These are phyloP conservation scores for Elmis aenea DNA, from an alignment of 2,888 invertebrate species.

Conservation along the genomic window DNA sequence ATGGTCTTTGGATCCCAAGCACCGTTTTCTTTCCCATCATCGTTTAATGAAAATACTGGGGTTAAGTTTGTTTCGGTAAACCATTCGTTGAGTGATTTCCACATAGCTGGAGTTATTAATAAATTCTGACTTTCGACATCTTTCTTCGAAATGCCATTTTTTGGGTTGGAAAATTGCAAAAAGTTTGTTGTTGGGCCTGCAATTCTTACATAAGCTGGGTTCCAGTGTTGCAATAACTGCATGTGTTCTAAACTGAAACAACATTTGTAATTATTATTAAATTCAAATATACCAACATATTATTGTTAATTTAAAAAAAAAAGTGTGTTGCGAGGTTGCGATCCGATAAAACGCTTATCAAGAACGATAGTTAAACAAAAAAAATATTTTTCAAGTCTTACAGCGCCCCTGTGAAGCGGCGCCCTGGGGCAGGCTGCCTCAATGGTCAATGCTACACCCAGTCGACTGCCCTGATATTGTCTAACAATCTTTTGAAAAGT, in stretches of 20 bases:
- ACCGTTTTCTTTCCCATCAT: conserved; percentile 48
- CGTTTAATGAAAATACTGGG: conserved; percentile 65
- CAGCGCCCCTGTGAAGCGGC: too few species aligned
- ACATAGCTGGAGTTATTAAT: conserved; percentile 39
- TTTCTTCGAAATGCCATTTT: conserved; percentile 9
- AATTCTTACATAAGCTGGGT: conserved; percentile 69
- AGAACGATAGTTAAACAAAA: too few species aligned
- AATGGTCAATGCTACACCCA: background rate
- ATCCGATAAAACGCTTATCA: too few species aligned
- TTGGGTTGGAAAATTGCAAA: conserved; percentile 41
- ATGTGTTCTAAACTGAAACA: conserved; percentile 53
- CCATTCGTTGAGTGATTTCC: conserved; percentile 49
- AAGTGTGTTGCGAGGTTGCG: too few species aligned
- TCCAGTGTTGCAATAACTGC: conserved; percentile 61
- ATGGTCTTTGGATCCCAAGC: conserved; percentile 68
- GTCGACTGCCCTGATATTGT: too few species aligned
- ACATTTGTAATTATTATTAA: background rate
- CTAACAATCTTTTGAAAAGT: too few species aligned
- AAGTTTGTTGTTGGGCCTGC: conserved; percentile 62
- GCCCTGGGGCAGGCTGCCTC: too few species aligned
- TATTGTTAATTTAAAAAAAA: too few species aligned
- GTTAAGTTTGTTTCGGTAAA: conserved; percentile 55
- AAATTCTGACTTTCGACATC: conserved; percentile 26
- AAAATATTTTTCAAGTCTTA: background rate
- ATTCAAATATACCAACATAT: too few species aligned